These are phyloP conservation scores for Lasioglossum morio DNA, from an alignment of 2,888 invertebrate species.

Conservation along the genomic window DNA sequence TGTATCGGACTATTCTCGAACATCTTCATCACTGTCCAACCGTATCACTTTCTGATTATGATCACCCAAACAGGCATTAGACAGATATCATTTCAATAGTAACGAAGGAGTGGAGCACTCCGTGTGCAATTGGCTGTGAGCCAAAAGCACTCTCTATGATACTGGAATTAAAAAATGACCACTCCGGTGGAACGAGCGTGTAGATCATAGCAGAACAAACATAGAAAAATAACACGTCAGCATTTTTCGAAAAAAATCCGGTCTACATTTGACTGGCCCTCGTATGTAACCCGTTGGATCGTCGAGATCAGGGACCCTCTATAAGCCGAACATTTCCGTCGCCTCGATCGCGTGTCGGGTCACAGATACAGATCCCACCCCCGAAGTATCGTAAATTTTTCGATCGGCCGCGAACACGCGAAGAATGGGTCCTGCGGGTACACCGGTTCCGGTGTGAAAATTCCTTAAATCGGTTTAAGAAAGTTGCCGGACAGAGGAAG, in stretches of 20 bases:
- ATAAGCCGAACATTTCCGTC: conserved; percentile 71
- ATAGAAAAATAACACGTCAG: neutral
- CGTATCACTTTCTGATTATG: neutral
- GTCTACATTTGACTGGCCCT: neutral
- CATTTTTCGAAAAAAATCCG: neutral
- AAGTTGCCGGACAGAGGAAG: conserved; percentile 25
- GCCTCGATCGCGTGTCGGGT: conserved; percentile 33
- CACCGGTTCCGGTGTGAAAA: conserved; percentile 36
- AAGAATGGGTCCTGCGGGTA: conserved; percentile 36
- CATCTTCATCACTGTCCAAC: neutral
- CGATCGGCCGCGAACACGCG: neutral
- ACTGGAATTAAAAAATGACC: neutral
- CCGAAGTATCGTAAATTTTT: conserved; percentile 15
- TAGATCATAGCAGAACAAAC: neutral
- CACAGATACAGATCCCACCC: neutral
- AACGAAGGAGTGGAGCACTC: neutral
- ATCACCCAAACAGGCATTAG: neutral
- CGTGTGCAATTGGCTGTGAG: neutral
- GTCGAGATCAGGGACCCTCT: neutral
- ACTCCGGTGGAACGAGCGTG: neutral
- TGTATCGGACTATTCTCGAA: neutral
- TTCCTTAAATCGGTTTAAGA: conserved; percentile 40
- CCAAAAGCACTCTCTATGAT: neutral
- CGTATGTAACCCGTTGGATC: conserved; percentile 39
- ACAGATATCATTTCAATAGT: neutral